Evolutionary conservation across 2,888 invertebrate species (phyloP).

Genomic region (Portevinia maculata): DNA sequence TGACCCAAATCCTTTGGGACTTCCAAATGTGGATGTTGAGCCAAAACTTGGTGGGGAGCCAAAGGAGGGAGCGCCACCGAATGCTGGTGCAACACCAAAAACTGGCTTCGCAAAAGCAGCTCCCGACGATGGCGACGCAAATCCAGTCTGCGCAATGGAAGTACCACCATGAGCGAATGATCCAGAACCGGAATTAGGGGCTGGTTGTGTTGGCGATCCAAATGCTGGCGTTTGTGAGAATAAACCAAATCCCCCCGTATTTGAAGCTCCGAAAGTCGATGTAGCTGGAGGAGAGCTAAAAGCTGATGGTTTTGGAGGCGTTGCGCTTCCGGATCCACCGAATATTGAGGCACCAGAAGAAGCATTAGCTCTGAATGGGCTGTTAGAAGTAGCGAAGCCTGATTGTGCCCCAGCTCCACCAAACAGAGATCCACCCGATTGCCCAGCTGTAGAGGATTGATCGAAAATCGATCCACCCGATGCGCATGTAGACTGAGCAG

Average conservation of each 20-base stretch:
- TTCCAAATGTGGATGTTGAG: slow-evolving; percentile 80
- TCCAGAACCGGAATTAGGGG: slow-evolving; percentile 61
- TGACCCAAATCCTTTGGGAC: slow-evolving; percentile 79
- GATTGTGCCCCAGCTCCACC: slow-evolving; percentile 60
- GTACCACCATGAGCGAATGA: slow-evolving; percentile 78
- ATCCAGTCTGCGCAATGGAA: slow-evolving; percentile 79
- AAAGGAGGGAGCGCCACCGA: slow-evolving; percentile 79
- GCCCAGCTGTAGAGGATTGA: slow-evolving; percentile 62
- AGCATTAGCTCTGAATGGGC: slow-evolving; percentile 75
- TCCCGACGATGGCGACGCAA: slow-evolving; percentile 78
- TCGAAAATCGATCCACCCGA: slow-evolving; percentile 75
- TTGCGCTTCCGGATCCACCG: slow-evolving; percentile 64
- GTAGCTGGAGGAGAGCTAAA: slow-evolving; percentile 63
- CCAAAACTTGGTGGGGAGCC: slow-evolving; percentile 81
- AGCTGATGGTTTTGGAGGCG: slow-evolving; percentile 48
- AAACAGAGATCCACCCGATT: slow-evolving; percentile 75
- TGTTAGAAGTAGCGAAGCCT: slow-evolving; percentile 70
- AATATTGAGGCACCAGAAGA: slow-evolving; percentile 75
- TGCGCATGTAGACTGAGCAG: slow-evolving; percentile 40
- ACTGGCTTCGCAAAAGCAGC: slow-evolving; percentile 76
- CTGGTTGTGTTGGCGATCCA: slow-evolving; percentile 75
- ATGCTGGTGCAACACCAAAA: slow-evolving; percentile 76
- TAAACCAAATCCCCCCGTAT: slow-evolving; percentile 75
- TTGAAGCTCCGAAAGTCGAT: slow-evolving; percentile 70
- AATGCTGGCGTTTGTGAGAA: slow-evolving; percentile 77